These are phyloP conservation scores for Regulus satrapa DNA, from an alignment of 2,113 vertebrate genomes.

Conservation along the genomic window DNA sequence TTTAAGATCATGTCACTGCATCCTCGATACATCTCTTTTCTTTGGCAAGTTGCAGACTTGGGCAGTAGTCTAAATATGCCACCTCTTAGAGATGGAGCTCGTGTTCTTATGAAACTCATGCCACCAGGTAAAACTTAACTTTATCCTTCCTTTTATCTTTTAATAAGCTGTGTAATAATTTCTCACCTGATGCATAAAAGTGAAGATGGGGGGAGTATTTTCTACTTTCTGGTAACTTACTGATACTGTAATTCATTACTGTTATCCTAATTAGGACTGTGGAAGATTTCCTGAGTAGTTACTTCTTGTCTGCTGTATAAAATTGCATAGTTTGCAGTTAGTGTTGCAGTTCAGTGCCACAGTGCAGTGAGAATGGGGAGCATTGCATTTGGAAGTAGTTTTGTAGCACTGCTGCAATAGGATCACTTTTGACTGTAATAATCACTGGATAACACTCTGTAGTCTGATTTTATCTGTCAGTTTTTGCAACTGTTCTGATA, in stretches of 20 bases:
- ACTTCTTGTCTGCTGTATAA: background rate
- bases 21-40: constrained; percentile 97
- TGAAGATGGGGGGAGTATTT: background rate
- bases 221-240: background rate
- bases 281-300: background rate
- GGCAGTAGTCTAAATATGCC: constrained; percentile 98
- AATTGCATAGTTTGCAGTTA: background rate
- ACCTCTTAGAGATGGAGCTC: constrained; percentile 93
- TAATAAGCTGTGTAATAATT: background rate
- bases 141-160: background rate
- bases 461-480: background rate
- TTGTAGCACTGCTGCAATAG: background rate
- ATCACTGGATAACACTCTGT: background rate
- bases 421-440: background rate
- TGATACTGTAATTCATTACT: background rate
- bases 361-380: background rate
- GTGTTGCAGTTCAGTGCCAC: background rate
- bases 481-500: background rate
- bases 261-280: background rate
- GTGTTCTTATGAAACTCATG: constrained; percentile 99
- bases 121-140: constrained; percentile 84
- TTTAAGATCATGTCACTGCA: constrained; percentile 98
- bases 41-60: constrained; percentile 98
- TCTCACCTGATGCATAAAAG: background rate
- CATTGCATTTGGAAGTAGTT: background rate